Evolutionary conservation across 2,888 invertebrate genomes (phyloP).

Genomic region (Chydorus sphaericus): DNA sequence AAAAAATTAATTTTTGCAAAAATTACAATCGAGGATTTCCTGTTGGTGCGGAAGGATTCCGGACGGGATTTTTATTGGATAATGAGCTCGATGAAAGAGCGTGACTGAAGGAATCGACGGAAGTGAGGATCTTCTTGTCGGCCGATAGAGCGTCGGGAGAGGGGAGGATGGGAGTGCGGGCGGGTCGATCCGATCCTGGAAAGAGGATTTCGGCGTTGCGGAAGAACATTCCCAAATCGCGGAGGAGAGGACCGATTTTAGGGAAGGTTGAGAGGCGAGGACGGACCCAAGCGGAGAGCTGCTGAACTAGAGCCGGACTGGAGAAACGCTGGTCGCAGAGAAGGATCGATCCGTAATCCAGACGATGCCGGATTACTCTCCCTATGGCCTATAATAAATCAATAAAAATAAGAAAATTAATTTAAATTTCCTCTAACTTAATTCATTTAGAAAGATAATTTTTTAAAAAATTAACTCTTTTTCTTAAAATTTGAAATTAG

Average conservation of each 20-base stretch:
- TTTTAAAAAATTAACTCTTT: too few species aligned
- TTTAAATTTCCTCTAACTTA: too few species aligned
- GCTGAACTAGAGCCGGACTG: conserved; percentile 39
- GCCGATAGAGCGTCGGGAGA: neutral
- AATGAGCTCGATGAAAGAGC: neutral
- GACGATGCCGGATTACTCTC: conserved; percentile 83
- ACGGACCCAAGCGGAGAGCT: conserved; percentile 73
- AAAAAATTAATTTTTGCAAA: too few species aligned
- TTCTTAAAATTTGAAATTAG: too few species aligned
- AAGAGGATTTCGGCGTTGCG: conserved; percentile 29
- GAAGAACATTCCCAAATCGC: conserved; percentile 57
- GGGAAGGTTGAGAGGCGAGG: conserved; percentile 44
- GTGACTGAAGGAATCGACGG: neutral
- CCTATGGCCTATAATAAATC: conserved; percentile 71
- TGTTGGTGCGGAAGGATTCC: too few species aligned
- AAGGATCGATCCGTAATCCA: conserved; percentile 91
- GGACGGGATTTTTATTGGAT: too few species aligned
- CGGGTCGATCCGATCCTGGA: neutral
- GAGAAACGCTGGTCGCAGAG: conserved; percentile 76
- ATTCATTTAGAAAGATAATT: too few species aligned
- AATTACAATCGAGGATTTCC: too few species aligned
- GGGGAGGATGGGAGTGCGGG: neutral
- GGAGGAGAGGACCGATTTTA: conserved; percentile 54
- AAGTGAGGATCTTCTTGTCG: neutral
- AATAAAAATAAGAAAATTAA: neutral